Base-by-base conservation (phyloP, 2,797 vertebrate species). In the Peromyscus aztecus region DNA sequence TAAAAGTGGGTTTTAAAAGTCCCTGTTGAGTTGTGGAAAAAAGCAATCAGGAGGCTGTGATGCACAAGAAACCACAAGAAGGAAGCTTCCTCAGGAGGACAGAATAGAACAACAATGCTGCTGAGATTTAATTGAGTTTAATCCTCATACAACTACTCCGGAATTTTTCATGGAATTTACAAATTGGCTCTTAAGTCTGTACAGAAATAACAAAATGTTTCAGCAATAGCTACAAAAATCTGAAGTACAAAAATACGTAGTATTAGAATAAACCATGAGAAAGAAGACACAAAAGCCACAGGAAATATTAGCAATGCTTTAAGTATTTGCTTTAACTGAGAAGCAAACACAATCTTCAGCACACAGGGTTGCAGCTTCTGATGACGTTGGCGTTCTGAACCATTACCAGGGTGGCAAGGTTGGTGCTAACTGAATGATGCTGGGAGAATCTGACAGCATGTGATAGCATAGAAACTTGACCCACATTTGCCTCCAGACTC, bases 171-270 rank as follows among this genome's bases (percentile, higher is more conserved):
- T 52, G 10, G 11, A 43, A 89, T 21, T 77, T 81, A 19, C 6
- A 91, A 91, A 9, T 65, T 94, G 52, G 27, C 81, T 89, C 73
- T 82, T 76, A 91, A 93, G n/a, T 76, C 31, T 63, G 31, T 21
- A 40, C 4, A 89, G 65, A 85, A 85, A 67, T 24, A 75, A 52
- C 57, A 63, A 5, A 57, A 96, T 73, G 23, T 29, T 59, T 4
- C 4, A 61, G 46, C 59, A 59, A 81, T 43, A 82, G 9, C 21
- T 31, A 49, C 5, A 37, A 63, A 91, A 81, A 57, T 89, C 29
- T 43, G 27, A 93, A 84, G 27, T 7, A 69, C 63, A 80, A 84
- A 4, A 71, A 59, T n/a, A 49, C 59, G 71, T 31, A 69, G 6
- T 6, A 37, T 12, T 59, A 63, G 29, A 76, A n/a, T 78, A 83